These are phyloP conservation scores for Mythimna lalbum DNA, from an alignment of 2,888 invertebrate species.

Conservation along the genomic window DNA sequence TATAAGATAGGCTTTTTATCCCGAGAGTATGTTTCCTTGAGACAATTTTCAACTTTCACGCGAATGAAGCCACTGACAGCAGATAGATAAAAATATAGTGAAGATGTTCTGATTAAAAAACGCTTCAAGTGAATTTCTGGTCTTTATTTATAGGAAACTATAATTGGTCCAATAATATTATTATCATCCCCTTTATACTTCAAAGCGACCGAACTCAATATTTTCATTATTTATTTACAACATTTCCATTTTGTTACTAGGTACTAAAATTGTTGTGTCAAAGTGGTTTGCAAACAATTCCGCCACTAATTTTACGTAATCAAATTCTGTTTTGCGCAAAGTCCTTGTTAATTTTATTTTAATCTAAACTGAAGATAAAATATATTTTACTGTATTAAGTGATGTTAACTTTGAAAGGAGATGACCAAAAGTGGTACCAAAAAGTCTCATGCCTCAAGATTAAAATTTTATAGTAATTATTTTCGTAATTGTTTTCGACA, in stretches of 20 bases:
- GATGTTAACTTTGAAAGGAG: neutral
- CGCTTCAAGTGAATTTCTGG: neutral
- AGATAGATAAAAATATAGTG: no score
- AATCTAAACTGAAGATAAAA: constrained; percentile 39
- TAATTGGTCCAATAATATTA: neutral
- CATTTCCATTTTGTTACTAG: constrained; percentile 19
- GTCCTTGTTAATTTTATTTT: constrained; percentile 45
- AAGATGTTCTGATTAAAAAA: no score
- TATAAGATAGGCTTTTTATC: no score
- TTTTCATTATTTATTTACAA: constrained; percentile 12
- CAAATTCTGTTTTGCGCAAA: constrained; percentile 43
- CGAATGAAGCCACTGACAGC: no score
- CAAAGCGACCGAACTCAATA: constrained; percentile 16
- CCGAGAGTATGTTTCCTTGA: no score
- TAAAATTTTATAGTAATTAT: no score
- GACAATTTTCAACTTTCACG: no score
- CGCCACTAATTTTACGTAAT: constrained; percentile 42
- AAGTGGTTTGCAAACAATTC: constrained; percentile 35
- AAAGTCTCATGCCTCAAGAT: no score
- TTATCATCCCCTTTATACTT: neutral
- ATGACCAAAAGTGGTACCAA: no score
- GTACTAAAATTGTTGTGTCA: constrained; percentile 32
- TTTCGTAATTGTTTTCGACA: no score
- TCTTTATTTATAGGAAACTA: neutral
- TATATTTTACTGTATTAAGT: constrained; percentile 8